Percentiles rank a stretch among this genome's conserved stretches.
Evolutionary conservation across 2,797 vertebrate genomes (phyloP).

Genomic region (Hafferia zeledoni): DNA sequence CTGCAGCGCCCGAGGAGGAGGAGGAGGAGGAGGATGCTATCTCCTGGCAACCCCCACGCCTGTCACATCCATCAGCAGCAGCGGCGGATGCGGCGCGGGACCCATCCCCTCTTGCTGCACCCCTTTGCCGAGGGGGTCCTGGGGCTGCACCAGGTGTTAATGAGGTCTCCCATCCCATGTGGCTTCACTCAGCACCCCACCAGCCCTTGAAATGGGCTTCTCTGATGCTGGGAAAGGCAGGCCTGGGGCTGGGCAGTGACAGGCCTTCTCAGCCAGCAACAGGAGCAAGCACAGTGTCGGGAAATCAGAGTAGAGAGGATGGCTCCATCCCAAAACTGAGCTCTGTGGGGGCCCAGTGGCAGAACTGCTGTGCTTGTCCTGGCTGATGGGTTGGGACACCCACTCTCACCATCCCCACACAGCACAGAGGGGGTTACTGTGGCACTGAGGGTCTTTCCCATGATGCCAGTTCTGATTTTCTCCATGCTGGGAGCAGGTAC

Average conservation of each 20-base stretch:
- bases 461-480: background rate
- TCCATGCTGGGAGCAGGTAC: background rate
- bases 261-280: background rate
- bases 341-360: rapidly evolving
- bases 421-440: background rate
- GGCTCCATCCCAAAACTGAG: background rate
- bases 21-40: conserved; percentile 52
- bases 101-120: background rate
- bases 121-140: background rate
- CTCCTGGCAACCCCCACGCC: conserved; percentile 54
- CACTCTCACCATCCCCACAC: rapidly evolving
- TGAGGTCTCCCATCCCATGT: rapidly evolving
- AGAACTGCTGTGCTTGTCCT: background rate
- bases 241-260: background rate
- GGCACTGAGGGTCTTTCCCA: background rate
- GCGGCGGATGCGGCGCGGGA: background rate
- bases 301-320: background rate
- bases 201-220: background rate
- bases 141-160: background rate
- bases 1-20: conserved; percentile 6
- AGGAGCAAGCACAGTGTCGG: rapidly evolving
- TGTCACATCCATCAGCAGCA: conserved; percentile 39
- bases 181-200: background rate
- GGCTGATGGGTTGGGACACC: rapidly evolving
- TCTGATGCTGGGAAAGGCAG: background rate